Percentiles rank a stretch among this genome's conserved stretches.
phyloP scores from a whole-genome alignment of 2,797 vertebrate genomes.

The Malurus leucopterus region DNA sequence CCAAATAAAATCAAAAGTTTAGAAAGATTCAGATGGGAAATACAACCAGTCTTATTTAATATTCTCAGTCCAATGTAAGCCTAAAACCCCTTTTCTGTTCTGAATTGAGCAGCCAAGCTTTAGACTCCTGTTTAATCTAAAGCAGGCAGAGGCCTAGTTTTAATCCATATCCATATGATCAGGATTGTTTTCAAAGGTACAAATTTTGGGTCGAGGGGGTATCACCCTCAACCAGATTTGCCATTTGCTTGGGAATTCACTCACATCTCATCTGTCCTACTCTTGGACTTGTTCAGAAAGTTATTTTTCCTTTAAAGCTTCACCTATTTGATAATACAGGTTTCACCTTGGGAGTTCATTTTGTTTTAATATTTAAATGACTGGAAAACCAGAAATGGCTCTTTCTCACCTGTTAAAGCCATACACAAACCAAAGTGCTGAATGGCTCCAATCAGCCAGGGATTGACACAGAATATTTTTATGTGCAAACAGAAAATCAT shows the following conservation, averaged over 20 bases:
- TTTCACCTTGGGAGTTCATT: neutral
- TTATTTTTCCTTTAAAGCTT: neutral
- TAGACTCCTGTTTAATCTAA: neutral
- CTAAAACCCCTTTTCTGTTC: neutral
- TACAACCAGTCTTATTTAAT: neutral
- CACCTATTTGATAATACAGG: neutral
- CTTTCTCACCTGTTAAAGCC: neutral
- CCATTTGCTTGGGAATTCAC: neutral
- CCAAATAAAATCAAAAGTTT: neutral
- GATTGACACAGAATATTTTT: neutral
- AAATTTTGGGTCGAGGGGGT: fast-evolving
- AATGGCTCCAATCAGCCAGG: neutral
- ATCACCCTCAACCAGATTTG: neutral
- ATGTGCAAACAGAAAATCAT: neutral
- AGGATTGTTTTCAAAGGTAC: neutral
- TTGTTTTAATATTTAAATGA: neutral
- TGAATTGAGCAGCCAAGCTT: neutral
- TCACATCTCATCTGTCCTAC: neutral
- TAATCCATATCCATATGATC: neutral
- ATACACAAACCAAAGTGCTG: neutral
- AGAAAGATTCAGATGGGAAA: neutral
- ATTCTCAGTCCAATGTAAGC: neutral
- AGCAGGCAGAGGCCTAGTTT: neutral
- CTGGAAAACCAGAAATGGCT: neutral
- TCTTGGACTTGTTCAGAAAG: neutral